These are phyloP conservation scores for Sternarchorhynchus goeldii DNA, from an alignment of 2,797 vertebrate genomes.

Conservation along the genomic window DNA sequence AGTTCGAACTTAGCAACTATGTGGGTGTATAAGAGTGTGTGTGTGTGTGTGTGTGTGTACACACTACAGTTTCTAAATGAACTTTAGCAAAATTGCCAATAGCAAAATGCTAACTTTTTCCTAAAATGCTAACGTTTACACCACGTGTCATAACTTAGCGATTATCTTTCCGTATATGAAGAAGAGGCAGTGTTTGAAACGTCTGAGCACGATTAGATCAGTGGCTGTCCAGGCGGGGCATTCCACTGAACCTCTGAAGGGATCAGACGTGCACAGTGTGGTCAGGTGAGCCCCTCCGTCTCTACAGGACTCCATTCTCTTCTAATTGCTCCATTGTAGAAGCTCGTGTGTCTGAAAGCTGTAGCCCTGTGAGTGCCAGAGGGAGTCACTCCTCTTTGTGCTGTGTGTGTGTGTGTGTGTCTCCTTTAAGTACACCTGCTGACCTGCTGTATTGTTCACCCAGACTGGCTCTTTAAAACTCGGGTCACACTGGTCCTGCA, in stretches of 20 bases:
- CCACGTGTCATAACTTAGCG: neutral
- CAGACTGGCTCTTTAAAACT: constrained; percentile 66
- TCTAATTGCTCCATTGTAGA: constrained; percentile 80
- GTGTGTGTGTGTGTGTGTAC: too few species aligned
- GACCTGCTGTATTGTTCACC: constrained; percentile 65
- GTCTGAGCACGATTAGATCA: neutral
- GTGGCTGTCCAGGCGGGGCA: neutral
- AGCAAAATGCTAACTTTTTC: too few species aligned
- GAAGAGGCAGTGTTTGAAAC: neutral
- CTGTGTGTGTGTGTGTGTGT: constrained; percentile 49
- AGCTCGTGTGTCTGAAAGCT: constrained; percentile 74
- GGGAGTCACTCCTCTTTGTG: constrained; percentile 51
- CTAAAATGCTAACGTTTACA: neutral
- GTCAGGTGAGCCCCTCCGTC: constrained; percentile 42
- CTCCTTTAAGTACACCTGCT: constrained; percentile 69
- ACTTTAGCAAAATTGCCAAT: too few species aligned
- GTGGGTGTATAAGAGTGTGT: too few species aligned
- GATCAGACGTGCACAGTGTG: constrained; percentile 49
- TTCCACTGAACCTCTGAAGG: constrained; percentile 25
- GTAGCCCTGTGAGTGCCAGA: constrained; percentile 68
- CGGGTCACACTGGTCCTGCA: constrained; percentile 68
- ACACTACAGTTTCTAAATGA: too few species aligned
- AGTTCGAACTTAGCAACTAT: too few species aligned
- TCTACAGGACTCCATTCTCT: constrained; percentile 72
- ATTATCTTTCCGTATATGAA: neutral